A percentile compares a stretch with the other conserved stretches of the same genome.
phyloP scores from a whole-genome alignment of 2,113 vertebrate genomes.

The Pedionomus torquatus region DNA sequence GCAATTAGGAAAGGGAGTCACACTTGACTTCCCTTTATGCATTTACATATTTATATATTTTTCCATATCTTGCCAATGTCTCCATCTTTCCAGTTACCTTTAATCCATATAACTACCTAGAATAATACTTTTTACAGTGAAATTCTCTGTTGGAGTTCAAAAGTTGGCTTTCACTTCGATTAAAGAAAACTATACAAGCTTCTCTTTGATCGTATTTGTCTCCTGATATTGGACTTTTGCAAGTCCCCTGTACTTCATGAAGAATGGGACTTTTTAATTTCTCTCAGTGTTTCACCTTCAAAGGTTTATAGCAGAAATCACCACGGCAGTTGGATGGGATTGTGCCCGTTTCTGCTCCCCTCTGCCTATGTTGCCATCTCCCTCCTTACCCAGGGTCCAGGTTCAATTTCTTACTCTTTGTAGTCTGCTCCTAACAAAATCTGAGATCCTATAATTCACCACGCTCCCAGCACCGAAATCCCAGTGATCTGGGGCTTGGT shows the following conservation, averaged over 20 bases:
- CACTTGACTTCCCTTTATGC: constrained; percentile 73
- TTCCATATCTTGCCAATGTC: constrained; percentile 43
- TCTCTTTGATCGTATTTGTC: neutral
- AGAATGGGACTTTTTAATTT: constrained; percentile 6
- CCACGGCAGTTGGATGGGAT: neutral
- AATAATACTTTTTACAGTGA: constrained; percentile 13
- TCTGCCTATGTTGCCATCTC: neutral
- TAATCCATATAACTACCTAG: constrained; percentile 15
- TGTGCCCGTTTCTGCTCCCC: neutral
- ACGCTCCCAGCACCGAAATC: neutral
- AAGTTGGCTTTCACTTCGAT: constrained; percentile 3
- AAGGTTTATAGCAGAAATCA: neutral
- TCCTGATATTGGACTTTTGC: neutral
- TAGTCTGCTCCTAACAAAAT: neutral
- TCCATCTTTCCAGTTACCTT: constrained; percentile 43
- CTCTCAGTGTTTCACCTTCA: neutral
- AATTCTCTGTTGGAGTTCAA: neutral
- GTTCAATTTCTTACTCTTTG: neutral
- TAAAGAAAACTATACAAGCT: neutral
- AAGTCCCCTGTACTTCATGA: neutral
- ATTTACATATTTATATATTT: constrained; percentile 72
- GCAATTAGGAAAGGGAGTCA: constrained; percentile 80
- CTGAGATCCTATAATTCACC: neutral
- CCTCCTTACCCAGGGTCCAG: neutral
- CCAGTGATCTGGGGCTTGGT: neutral